Percentiles rank a stretch among this genome's conserved stretches.
Conservation (phyloP, 2,113 vertebrate genomes). For the Fukomys damarensis region DNA sequence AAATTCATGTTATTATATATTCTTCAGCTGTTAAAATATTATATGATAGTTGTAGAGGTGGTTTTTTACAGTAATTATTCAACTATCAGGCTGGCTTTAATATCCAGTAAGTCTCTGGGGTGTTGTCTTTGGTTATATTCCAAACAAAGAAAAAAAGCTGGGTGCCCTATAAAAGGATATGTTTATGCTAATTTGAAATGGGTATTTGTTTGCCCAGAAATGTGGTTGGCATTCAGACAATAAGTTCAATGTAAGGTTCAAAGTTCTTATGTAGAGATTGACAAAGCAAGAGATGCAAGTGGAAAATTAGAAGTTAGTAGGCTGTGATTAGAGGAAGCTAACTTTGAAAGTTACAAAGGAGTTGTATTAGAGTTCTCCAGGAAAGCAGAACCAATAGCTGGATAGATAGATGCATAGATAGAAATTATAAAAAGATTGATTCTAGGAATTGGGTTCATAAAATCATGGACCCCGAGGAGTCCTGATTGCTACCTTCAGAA, state of each 20-base stretch:
- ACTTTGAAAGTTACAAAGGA: background rate
- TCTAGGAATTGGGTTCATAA: background rate
- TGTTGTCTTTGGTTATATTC: background rate
- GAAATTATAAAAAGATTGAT: background rate
- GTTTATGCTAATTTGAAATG: constrained; percentile 36
- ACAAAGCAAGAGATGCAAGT: constrained; percentile 18
- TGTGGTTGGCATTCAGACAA: constrained; percentile 11
- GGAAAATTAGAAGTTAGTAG: background rate
- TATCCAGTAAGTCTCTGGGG: background rate
- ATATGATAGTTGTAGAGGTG: background rate
- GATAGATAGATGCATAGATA: background rate
- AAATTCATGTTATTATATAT: background rate
- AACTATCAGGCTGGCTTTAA: background rate
- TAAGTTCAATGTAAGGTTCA: constrained; percentile 38
- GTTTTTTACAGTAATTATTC: constrained; percentile 14
- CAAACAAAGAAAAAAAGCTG: background rate
- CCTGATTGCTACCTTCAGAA: background rate
- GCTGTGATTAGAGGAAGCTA: background rate
- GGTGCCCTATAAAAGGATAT: background rate
- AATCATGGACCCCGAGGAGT: background rate
- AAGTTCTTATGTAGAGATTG: background rate
- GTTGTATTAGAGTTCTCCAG: background rate
- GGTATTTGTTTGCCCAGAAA: constrained; percentile 30
- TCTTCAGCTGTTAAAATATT: constrained; percentile 53
- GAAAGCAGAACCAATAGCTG: background rate